These are phyloP conservation scores for Trididemnum nubilum DNA, from an alignment of 23 tunicate genomes.

Conservation along the genomic window DNA sequence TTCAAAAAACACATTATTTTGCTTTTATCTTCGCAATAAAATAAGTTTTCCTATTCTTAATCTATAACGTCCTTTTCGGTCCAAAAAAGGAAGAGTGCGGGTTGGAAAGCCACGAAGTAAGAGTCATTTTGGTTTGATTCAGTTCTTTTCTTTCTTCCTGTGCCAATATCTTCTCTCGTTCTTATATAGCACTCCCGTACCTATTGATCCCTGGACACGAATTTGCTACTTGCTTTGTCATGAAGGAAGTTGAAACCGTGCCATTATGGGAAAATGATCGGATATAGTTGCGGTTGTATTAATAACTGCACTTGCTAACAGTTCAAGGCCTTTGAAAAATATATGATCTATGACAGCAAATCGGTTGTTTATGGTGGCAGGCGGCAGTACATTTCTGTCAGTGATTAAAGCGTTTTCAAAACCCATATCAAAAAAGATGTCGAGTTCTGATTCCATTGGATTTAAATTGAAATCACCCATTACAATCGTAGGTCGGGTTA, in stretches of 20 bases:
- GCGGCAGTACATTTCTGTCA: neutral
- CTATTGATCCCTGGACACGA: too few relatives aligned
- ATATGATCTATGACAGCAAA: slow-evolving; percentile 73
- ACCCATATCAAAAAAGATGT: slow-evolving; percentile 41
- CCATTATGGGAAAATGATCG: slow-evolving; percentile 79
- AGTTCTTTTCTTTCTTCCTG: too few relatives aligned
- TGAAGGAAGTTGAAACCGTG: slow-evolving; percentile 38
- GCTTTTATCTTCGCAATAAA: too few relatives aligned
- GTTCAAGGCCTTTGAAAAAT: slow-evolving; percentile 58
- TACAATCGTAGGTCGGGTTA: slow-evolving; percentile 45
- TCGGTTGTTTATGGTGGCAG: slow-evolving; percentile 56
- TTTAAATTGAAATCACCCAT: slow-evolving; percentile 88
- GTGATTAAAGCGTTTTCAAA: slow-evolving; percentile 63
- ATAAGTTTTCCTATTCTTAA: too few relatives aligned
- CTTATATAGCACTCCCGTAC: too few relatives aligned
- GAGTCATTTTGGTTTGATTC: too few relatives aligned
- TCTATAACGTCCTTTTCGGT: too few relatives aligned
- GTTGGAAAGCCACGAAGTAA: too few relatives aligned
- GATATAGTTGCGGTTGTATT: slow-evolving; percentile 43
- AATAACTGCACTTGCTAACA: slow-evolving; percentile 13
- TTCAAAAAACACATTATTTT: too few relatives aligned
- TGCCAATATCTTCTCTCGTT: too few relatives aligned
- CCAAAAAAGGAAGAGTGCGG: too few relatives aligned
- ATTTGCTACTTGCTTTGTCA: slow-evolving; percentile 9
- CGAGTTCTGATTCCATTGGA: slow-evolving; percentile 70